Evolutionary conservation across 2,888 invertebrate species (phyloP), one percentile per base, ranked within the genome.

Genomic region (Nemurella pictetii): DNA sequence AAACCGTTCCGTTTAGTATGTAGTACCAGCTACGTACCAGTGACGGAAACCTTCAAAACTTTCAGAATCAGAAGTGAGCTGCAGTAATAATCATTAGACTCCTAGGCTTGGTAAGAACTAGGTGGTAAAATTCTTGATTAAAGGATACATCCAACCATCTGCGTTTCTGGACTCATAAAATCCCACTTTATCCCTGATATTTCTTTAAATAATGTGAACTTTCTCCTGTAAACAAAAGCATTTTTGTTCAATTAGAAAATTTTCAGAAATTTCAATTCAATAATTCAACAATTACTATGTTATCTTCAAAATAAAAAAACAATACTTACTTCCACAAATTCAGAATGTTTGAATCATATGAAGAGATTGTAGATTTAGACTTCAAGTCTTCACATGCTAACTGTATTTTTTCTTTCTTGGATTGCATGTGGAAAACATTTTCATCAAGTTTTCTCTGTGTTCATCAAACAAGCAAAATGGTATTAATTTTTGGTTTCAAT

Each of bases 61-160:
- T n/a, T n/a, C n/a, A n/a, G n/a, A n/a, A n/a, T n/a, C n/a, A n/a
- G n/a, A n/a, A n/a, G n/a, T n/a, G n/a, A n/a, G n/a, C n/a, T n/a
- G n/a, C n/a, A n/a, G n/a, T n/a, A n/a, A n/a, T n/a, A n/a, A n/a
- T n/a, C n/a, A n/a, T n/a, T n/a, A n/a, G n/a, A n/a, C n/a, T n/a
- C n/a, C n/a, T n/a, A n/a, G n/a, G n/a, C n/a, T n/a, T n/a, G n/a
- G n/a, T n/a, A n/a, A 5, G 27, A 32, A 0, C n/a, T 82, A 3
- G 2, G 26, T 5, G 25, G 82, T 81, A 25, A 83, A 3, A 81
- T 26, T 26, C 12, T 1, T 15, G 20, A 83, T 30, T 78, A 83
- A 87, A 87, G 87, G 87, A 87, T 87, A 87, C 87, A 87, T n/a
- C 87, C 87, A 30, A 85, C 85, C 15, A 85, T 74, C 0, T 72